These are phyloP conservation scores for Aspiorhynchus laticeps DNA, from an alignment of 2,113 vertebrate genomes.

Conservation along the genomic window DNA sequence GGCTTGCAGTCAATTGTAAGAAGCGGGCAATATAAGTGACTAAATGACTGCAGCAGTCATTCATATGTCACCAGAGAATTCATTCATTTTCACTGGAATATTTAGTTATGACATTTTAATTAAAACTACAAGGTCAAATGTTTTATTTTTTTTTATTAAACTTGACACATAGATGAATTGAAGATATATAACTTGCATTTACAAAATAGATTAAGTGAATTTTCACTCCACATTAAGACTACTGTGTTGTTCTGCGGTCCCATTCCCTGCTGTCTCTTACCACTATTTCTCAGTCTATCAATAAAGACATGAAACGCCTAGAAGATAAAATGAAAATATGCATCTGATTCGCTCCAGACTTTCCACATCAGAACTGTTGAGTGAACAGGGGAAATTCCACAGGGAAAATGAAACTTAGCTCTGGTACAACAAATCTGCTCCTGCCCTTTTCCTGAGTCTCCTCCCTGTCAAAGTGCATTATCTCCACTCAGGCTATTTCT, in stretches of 20 bases:
- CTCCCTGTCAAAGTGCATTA: conserved; percentile 19
- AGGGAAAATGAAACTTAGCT: not conserved
- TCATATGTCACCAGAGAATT: not conserved
- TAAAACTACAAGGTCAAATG: not conserved
- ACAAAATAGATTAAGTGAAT: not conserved
- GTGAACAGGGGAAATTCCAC: not conserved
- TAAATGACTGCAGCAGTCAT: no score
- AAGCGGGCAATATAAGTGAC: no score
- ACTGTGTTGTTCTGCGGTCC: not conserved
- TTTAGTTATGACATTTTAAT: not conserved
- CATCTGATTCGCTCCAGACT: not conserved
- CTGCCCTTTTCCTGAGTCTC: conserved; percentile 20
- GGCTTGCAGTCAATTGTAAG: no score
- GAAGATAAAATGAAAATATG: not conserved
- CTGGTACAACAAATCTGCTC: not conserved
- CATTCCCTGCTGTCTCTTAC: not conserved
- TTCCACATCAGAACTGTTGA: not conserved
- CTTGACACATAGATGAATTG: not conserved
- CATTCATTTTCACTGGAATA: not conserved
- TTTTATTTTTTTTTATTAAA: no score
- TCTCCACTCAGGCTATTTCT: conserved; percentile 34
- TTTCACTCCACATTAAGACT: not conserved
- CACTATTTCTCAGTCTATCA: not conserved
- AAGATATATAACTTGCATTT: not conserved
- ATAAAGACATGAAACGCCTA: not conserved